These are phyloP conservation scores for Pteronura brasiliensis DNA, from an alignment of 2,113 vertebrate species.

Conservation along the genomic window DNA sequence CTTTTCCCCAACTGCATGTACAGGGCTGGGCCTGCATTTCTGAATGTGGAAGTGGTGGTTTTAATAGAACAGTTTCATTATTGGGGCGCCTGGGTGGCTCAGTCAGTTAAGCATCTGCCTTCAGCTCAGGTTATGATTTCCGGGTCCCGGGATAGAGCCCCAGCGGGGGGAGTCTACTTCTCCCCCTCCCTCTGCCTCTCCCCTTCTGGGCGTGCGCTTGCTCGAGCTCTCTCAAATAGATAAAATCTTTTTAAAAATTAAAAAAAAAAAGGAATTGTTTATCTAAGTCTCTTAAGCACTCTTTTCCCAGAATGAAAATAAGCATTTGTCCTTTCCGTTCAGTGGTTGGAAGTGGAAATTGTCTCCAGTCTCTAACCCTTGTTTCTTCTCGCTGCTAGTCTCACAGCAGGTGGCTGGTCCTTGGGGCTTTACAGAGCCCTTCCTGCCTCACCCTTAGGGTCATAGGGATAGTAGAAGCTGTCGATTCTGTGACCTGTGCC, in stretches of 20 bases:
- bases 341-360: neutral
- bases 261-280: neutral
- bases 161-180: no score
- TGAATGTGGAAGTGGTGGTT: neutral
- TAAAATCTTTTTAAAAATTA: no score
- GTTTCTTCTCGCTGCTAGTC: neutral
- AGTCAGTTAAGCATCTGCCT: no score
- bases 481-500: neutral
- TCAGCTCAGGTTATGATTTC: no score
- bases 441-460: neutral
- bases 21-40: neutral
- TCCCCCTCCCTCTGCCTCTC: no score
- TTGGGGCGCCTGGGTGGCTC: no score
- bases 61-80: neutral
- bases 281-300: neutral
- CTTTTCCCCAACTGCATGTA: accelerated
- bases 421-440: neutral
- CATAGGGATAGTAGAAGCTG: neutral
- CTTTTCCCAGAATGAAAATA: neutral
- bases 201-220: no score
- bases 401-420: neutral
- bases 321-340: neutral
- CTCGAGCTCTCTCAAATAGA: no score
- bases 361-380: neutral
- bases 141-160: no score